Base-by-base conservation (phyloP, 2,888 invertebrate genomes). In the Sesamia inferens region DNA sequence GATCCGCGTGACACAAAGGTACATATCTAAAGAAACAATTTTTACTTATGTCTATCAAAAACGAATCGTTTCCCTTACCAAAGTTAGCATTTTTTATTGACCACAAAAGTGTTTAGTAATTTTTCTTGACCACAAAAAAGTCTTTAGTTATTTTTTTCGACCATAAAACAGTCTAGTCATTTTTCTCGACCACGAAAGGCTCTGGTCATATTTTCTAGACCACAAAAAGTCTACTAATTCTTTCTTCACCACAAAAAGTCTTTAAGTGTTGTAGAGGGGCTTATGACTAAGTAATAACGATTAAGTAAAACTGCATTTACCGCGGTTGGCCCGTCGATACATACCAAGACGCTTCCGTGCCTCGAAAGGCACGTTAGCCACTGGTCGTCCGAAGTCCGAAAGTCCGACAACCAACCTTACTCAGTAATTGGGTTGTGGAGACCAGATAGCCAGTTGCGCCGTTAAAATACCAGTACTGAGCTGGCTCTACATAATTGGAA, bases 21-120 rank as follows among this genome's bases (percentile, higher is more conserved):
- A n/a, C n/a, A n/a, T n/a, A 75, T 67, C 16, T 42, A 19, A 68
- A 70, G 47, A 55, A 61, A 54, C 39, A 39, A 39, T 76, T 68
- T 47, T 76, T 58, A 55, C 47, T 61, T 57, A 47, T n/a, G 57
- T 11, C 6, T 39, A 22, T 14, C 5, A 22, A 58, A 81, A 61
- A 31, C 5, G 59, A 79, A 63, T 58, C 31, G 13, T 51, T 79
- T 48, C 44, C 3, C n/a, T 42, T 14, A 6, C 19, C 31, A n/a
- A 54, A 51, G 42, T 11, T 48, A 55, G 0, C 6, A 19, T 19
- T 24, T 69, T 24, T 74, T 74, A 5, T n/a, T n/a, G 6, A 0
- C 3, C 7, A 6, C 2, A 8, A n/a, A 42, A 58, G 5, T 4
- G 14, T 5, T 22, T 6, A 24, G 39, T 8, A 19, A 22, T 66